phyloP scores from a whole-genome alignment of 2,888 invertebrate species.

The Hirtodrosophila histrioides region DNA sequence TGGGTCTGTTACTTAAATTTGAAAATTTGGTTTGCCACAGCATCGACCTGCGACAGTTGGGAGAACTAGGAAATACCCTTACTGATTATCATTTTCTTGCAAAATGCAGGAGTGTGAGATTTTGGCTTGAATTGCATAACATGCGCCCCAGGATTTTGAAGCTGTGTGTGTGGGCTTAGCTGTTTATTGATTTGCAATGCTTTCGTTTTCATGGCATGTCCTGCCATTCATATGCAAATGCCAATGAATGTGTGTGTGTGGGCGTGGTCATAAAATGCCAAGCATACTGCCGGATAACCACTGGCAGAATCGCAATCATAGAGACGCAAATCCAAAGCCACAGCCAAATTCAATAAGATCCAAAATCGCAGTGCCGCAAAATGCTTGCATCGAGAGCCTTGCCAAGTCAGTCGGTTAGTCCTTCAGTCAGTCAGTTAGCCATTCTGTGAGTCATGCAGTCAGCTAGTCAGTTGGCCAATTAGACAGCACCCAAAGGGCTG shows the following conservation, averaged over 20 bases:
- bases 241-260: slow-evolving; percentile 21
- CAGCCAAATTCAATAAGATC: slow-evolving; percentile 39
- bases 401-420: slow-evolving; percentile 35
- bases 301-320: slow-evolving; percentile 37
- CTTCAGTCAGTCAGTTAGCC: slow-evolving; percentile 7
- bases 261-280: slow-evolving; percentile 51
- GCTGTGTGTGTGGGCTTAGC: neutral
- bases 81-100: slow-evolving; percentile 33
- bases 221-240: slow-evolving; percentile 65
- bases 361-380: slow-evolving; percentile 50
- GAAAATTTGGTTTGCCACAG: no score
- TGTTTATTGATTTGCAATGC: slow-evolving; percentile 61
- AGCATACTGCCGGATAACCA: slow-evolving; percentile 59
- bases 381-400: slow-evolving; percentile 17
- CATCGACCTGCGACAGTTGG: no score
- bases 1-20: no score
- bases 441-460: slow-evolving; percentile 19
- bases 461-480: slow-evolving; percentile 68
- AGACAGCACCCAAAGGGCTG: slow-evolving; percentile 66
- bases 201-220: slow-evolving; percentile 53
- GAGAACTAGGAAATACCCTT: no score
- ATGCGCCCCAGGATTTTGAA: slow-evolving; percentile 5
- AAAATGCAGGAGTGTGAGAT: slow-evolving; percentile 4
- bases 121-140: slow-evolving; percentile 36
- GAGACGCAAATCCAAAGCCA: slow-evolving; percentile 10